Conservation (phyloP, 2,113 vertebrate genomes). For the Oreochromis spilurus region DNA sequence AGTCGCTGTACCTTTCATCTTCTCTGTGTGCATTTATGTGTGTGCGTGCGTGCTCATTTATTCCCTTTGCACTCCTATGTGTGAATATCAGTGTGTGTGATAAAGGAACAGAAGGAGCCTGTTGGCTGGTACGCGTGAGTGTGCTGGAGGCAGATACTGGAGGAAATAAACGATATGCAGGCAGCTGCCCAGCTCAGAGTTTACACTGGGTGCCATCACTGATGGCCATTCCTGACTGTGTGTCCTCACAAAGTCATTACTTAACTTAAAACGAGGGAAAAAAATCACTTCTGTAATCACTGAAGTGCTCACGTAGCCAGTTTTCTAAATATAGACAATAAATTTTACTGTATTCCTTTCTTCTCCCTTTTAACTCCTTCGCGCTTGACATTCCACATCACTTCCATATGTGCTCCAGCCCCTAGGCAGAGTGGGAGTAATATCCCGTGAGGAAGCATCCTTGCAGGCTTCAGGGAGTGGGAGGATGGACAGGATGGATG, state of each 20-base stretch:
- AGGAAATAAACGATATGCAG: slow-evolving; percentile 58
- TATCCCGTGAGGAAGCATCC: slow-evolving; percentile 29
- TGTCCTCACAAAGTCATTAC: slow-evolving; percentile 41
- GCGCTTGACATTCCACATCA: not conserved
- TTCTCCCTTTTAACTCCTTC: not conserved
- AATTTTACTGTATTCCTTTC: not conserved
- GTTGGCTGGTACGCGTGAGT: slow-evolving; percentile 49
- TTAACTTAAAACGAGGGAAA: slow-evolving; percentile 18
- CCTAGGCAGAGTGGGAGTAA: slow-evolving; percentile 30
- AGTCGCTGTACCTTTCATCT: slow-evolving; percentile 49
- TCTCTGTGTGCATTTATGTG: slow-evolving; percentile 7
- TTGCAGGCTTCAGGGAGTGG: not conserved
- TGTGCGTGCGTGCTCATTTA: slow-evolving; percentile 30
- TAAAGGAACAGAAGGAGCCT: slow-evolving; percentile 69
- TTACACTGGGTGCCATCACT: slow-evolving; percentile 46
- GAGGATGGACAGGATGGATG: not conserved
- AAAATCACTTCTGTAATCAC: slow-evolving; percentile 10
- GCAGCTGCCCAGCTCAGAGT: slow-evolving; percentile 51
- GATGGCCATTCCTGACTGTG: slow-evolving; percentile 44
- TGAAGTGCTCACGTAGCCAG: not conserved
- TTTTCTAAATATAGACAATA: not conserved
- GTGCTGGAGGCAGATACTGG: slow-evolving; percentile 68
- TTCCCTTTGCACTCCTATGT: slow-evolving; percentile 41
- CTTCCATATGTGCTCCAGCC: slow-evolving; percentile 15
- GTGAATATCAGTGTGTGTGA: slow-evolving; percentile 53